Conservation (phyloP, 2,113 vertebrate genomes). For the Podilymbus podiceps region DNA sequence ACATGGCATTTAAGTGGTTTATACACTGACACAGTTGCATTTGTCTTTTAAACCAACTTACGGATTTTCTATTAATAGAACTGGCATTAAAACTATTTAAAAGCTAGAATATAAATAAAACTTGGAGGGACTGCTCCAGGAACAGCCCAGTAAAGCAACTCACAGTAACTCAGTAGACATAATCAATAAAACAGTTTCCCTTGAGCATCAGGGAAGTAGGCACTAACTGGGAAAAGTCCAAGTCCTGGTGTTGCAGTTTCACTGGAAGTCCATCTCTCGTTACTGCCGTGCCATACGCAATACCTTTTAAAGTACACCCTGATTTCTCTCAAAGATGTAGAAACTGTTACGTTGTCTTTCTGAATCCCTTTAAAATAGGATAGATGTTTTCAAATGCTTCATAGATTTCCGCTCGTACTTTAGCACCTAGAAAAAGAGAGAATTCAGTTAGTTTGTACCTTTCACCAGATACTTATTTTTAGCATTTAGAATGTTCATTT, state of each 20-base stretch:
- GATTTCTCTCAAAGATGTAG: background rate
- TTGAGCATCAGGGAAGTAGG: background rate
- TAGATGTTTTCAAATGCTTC: slow-evolving; percentile 99
- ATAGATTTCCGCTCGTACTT: slow-evolving; percentile 97
- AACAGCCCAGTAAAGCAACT: slow-evolving; percentile 63
- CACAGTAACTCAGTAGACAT: slow-evolving; percentile 59
- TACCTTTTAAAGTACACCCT: slow-evolving; percentile 53
- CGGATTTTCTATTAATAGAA: slow-evolving; percentile 41
- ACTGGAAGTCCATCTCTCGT: slow-evolving; percentile 28
- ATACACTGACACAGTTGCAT: slow-evolving; percentile 53
- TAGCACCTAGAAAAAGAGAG: slow-evolving; percentile 82
- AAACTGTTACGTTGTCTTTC: slow-evolving; percentile 90
- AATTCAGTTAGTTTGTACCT: background rate
- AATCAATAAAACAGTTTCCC: slow-evolving; percentile 47
- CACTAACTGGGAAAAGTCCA: slow-evolving; percentile 56
- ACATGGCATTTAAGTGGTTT: slow-evolving; percentile 68
- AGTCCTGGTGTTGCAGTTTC: slow-evolving; percentile 54
- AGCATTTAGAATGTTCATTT: background rate
- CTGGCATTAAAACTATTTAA: slow-evolving; percentile 70
- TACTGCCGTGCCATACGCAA: slow-evolving; percentile 48
- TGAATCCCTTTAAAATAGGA: slow-evolving; percentile 97
- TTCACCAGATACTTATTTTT: background rate
- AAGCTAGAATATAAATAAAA: slow-evolving; percentile 77
- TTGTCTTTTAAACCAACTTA: slow-evolving; percentile 63
- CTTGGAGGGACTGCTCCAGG: slow-evolving; percentile 29